phyloP scores from a whole-genome alignment of 1,140 invertebrate genomes.

The Neodiprion virginianus region DNA sequence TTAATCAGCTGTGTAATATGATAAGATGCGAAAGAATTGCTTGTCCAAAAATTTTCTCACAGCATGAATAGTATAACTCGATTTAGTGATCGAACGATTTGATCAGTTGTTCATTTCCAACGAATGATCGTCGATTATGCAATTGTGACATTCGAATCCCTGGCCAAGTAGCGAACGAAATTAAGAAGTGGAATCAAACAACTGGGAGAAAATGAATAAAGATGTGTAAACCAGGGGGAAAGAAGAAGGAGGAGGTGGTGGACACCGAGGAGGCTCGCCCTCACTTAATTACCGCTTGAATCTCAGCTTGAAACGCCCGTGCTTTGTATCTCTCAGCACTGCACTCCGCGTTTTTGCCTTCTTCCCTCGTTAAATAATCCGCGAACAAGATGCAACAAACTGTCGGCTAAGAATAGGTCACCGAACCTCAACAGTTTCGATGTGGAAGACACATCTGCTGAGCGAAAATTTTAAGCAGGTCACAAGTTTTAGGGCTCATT shows the following conservation, averaged over 20 bases:
- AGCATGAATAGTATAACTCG: too few species aligned
- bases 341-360: slow-evolving; percentile 2
- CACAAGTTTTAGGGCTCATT: too few species aligned
- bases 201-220: neutral
- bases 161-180: too few species aligned
- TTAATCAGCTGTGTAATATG: neutral
- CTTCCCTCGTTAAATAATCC: slow-evolving; percentile 7
- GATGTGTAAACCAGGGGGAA: neutral
- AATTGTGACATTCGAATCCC: too few species aligned
- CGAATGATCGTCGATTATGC: too few species aligned
- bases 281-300: neutral
- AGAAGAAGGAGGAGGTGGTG: neutral
- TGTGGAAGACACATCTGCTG: too few species aligned
- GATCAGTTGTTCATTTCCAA: too few species aligned
- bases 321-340: slow-evolving; percentile 1
- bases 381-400: slow-evolving; percentile 7
- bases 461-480: too few species aligned
- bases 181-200: neutral
- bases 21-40: too few species aligned
- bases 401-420: neutral
- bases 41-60: too few species aligned
- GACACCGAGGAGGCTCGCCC: neutral
- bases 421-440: neutral
- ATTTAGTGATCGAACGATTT: too few species aligned
- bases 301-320: neutral